Evolutionary conservation across 1,140 invertebrate genomes (phyloP).

Genomic region (Propsilocerus akamusi): DNA sequence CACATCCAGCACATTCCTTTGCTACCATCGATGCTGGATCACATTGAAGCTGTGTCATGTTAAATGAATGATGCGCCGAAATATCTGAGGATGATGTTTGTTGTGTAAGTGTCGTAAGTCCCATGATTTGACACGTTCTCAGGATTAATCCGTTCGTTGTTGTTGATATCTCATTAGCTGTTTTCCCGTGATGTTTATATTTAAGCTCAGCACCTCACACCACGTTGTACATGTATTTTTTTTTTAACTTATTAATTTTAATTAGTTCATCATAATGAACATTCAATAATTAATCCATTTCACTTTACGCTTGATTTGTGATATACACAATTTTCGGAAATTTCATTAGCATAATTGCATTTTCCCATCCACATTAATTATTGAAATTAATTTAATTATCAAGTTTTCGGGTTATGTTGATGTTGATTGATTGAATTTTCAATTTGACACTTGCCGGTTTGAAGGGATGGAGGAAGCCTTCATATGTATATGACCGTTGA

Average conservation of each 20-base stretch:
- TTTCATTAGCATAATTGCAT: constrained; percentile 4
- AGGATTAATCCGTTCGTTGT: too few species aligned
- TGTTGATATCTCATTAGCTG: constrained; percentile 1
- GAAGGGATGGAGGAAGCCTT: too few species aligned
- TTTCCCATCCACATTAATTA: constrained; percentile 3
- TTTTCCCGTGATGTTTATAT: not conserved
- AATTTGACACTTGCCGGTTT: not conserved
- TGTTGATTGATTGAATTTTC: constrained; percentile 3
- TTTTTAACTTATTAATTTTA: not conserved
- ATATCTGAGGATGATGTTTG: not conserved
- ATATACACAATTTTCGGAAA: constrained; percentile 2
- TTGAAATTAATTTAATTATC: constrained; percentile 4
- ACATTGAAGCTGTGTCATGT: not conserved
- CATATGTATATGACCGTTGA: too few species aligned
- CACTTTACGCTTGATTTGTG: not conserved
- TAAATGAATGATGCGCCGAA: not conserved
- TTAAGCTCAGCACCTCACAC: too few species aligned
- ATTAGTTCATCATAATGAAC: not conserved
- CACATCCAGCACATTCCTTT: constrained; percentile 56
- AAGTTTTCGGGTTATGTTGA: not conserved
- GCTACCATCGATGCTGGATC: constrained; percentile 13
- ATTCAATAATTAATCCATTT: constrained; percentile 4
- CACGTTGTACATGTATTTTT: not conserved
- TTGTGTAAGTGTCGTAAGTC: not conserved
- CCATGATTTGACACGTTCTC: too few species aligned